These are phyloP conservation scores for Stramonita haemastoma DNA, from an alignment of 2,888 invertebrate genomes.

Conservation along the genomic window DNA sequence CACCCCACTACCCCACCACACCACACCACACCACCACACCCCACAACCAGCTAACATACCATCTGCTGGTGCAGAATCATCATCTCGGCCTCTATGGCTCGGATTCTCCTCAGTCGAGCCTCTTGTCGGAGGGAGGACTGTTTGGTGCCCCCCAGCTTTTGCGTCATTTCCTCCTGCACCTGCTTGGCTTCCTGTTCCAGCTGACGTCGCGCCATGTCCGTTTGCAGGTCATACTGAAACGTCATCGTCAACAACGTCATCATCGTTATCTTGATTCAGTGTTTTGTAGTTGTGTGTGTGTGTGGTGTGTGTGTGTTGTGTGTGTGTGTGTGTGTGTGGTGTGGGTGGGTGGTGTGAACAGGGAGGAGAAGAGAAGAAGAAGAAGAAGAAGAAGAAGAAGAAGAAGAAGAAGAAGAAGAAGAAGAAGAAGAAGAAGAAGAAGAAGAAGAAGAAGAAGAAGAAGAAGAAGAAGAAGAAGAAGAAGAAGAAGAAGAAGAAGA, in stretches of 20 bases:
- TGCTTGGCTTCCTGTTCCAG: slow-evolving; percentile 69
- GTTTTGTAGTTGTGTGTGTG: not conserved
- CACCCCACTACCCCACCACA: no score
- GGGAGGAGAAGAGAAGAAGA: no score
- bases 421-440: no score
- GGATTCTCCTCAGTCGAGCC: slow-evolving; percentile 63
- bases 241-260: not conserved
- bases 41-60: not conserved
- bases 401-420: no score
- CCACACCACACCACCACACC: no score
- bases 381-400: no score
- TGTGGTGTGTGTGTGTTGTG: not conserved
- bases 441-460: no score
- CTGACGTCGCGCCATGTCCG: slow-evolving; percentile 64
- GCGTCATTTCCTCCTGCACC: slow-evolving; percentile 66
- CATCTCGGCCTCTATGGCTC: slow-evolving; percentile 68
- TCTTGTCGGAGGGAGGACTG: slow-evolving; percentile 68
- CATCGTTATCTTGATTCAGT: not conserved
- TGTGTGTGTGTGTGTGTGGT: not conserved
- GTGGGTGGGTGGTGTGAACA: not conserved
- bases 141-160: slow-evolving; percentile 68
- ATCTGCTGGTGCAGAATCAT: slow-evolving; percentile 49
- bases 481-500: no score
- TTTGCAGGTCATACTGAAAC: slow-evolving; percentile 58
- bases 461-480: no score